Evolutionary conservation across 1,140 invertebrate genomes (phyloP).

Genomic region (Temnothorax curvispinosus): DNA sequence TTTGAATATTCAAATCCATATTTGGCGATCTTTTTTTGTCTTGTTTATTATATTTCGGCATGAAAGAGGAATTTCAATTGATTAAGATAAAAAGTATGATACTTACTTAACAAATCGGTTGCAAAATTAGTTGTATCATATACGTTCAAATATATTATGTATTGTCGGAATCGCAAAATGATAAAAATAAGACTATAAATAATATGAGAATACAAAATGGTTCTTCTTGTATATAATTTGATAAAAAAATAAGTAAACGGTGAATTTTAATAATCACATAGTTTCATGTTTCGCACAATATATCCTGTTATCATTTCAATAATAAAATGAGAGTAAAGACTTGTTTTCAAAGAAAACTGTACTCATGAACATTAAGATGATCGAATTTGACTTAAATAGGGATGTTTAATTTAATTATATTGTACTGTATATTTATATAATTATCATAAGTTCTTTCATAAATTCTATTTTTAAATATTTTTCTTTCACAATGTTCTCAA

Average conservation of each 20-base stretch:
- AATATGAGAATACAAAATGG: neutral
- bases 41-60: neutral
- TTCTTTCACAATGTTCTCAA: neutral
- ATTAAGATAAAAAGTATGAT: neutral
- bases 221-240: neutral
- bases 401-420: neutral
- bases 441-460: neutral
- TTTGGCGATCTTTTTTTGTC: neutral
- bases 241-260: neutral
- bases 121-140: slow-evolving; percentile 21
- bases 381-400: neutral
- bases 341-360: neutral
- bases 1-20: neutral
- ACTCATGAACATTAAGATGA: neutral
- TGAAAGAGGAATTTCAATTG: neutral
- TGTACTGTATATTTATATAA: neutral
- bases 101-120: slow-evolving; percentile 44
- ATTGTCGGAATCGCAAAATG: slow-evolving; percentile 8
- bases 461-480: slow-evolving; percentile 1
- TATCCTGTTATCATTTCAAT: neutral
- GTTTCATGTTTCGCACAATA: neutral
- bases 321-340: neutral
- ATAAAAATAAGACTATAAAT: neutral
- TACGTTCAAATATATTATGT: slow-evolving; percentile 1
- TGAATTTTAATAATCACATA: slow-evolving; percentile 8